These are phyloP conservation scores for Drosophila nigricruria DNA, from an alignment of 2,888 invertebrate genomes.

Conservation along the genomic window DNA sequence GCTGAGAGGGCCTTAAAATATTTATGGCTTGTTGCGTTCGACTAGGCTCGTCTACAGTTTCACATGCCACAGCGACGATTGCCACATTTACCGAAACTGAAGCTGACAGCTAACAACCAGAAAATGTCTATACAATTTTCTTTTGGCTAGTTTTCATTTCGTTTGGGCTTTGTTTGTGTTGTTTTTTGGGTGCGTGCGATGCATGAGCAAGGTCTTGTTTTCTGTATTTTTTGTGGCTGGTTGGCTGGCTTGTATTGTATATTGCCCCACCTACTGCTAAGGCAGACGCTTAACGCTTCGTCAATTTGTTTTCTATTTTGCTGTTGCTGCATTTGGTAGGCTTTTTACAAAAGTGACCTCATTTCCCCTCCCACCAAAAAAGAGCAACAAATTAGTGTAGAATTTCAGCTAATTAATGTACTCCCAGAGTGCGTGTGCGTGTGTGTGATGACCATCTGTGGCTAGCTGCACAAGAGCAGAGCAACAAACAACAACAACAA, in stretches of 20 bases:
- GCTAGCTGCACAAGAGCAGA: slow-evolving; percentile 15
- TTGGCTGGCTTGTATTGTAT: slow-evolving; percentile 35
- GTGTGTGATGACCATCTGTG: slow-evolving; percentile 22
- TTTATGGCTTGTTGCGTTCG: slow-evolving; percentile 10
- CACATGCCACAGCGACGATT: slow-evolving; percentile 41
- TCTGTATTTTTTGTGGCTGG: slow-evolving; percentile 48
- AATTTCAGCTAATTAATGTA: slow-evolving; percentile 64
- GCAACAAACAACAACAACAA: background rate
- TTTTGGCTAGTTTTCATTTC: slow-evolving; percentile 49
- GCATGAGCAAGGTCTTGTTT: slow-evolving; percentile 62
- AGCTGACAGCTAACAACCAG: slow-evolving; percentile 58
- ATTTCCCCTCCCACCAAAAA: slow-evolving; percentile 34
- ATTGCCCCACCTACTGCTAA: slow-evolving; percentile 54
- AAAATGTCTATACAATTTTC: slow-evolving; percentile 69
- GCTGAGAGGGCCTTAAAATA: background rate
- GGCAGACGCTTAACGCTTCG: slow-evolving; percentile 76
- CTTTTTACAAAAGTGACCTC: slow-evolving; percentile 64
- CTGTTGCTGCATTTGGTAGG: slow-evolving; percentile 45
- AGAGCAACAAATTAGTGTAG: slow-evolving; percentile 58
- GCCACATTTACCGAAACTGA: slow-evolving; percentile 44
- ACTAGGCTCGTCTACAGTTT: slow-evolving; percentile 7
- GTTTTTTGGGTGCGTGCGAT: slow-evolving; percentile 65
- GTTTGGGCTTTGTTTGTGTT: slow-evolving; percentile 18
- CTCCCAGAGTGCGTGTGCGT: slow-evolving; percentile 22
- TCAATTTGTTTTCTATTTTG: slow-evolving; percentile 61